Conservation (phyloP, 2,888 invertebrate genomes). For the Tuta absoluta region DNA sequence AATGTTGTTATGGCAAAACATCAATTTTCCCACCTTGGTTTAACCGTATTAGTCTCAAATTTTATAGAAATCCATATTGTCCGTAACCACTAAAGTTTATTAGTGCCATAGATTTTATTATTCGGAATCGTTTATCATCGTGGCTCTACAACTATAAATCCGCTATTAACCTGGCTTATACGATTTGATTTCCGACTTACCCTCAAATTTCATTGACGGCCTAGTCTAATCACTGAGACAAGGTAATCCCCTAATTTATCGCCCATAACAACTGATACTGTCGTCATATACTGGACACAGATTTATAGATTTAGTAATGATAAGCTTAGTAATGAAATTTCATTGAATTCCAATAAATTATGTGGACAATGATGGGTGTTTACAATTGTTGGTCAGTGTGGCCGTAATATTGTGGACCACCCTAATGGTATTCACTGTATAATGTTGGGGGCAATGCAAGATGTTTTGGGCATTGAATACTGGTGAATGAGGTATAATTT, state of each 20-base stretch:
- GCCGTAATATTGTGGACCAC: constrained; percentile 62
- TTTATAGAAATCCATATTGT: constrained; percentile 8
- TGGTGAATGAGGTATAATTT: constrained; percentile 47
- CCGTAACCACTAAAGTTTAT: constrained; percentile 28
- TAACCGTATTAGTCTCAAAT: neutral
- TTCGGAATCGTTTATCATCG: constrained; percentile 53
- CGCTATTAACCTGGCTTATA: constrained; percentile 70
- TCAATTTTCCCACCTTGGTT: neutral
- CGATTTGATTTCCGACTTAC: constrained; percentile 76
- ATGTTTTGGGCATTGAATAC: constrained; percentile 40
- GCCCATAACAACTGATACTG: constrained; percentile 67
- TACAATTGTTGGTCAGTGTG: constrained; percentile 66
- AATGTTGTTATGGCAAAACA: neutral
- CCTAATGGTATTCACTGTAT: constrained; percentile 54
- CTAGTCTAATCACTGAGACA: constrained; percentile 68
- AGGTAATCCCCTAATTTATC: constrained; percentile 78
- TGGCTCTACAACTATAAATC: constrained; percentile 56
- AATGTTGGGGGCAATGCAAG: constrained; percentile 47
- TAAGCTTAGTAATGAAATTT: constrained; percentile 69
- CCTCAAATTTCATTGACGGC: constrained; percentile 69
- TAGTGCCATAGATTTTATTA: constrained; percentile 18
- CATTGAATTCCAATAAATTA: constrained; percentile 75
- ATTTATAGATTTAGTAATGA: constrained; percentile 69
- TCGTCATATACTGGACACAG: constrained; percentile 66
- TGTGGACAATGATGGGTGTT: constrained; percentile 58